Evolutionary conservation across 2,888 invertebrate species (phyloP).

Genomic region (Eupithecia tripunctaria): DNA sequence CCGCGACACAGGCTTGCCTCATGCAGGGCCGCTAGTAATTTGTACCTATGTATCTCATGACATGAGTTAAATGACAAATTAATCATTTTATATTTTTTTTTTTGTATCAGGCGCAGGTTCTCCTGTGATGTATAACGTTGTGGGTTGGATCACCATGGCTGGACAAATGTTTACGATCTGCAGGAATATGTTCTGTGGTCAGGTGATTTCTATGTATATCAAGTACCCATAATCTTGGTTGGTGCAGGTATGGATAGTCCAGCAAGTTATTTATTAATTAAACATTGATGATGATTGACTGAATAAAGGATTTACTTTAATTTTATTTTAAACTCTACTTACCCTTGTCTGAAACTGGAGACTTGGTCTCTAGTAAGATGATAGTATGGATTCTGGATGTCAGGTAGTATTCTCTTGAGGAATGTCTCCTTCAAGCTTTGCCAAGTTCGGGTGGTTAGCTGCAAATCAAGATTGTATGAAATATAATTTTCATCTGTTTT

Average conservation of each 20-base stretch:
- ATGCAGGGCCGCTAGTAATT: no score
- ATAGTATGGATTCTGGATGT: conserved; percentile 78
- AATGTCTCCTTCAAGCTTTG: conserved; percentile 81
- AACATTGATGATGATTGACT: neutral
- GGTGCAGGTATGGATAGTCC: no score
- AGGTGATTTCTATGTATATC: neutral
- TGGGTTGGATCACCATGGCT: no score
- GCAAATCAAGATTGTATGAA: conserved; percentile 8
- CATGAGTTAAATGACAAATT: no score
- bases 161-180: no score
- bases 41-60: no score
- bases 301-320: neutral
- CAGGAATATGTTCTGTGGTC: neutral
- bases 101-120: neutral
- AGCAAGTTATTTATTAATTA: no score
- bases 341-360: conserved; percentile 72
- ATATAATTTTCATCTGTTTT: neutral
- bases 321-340: conserved; percentile 36
- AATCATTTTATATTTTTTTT: no score
- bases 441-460: conserved; percentile 76
- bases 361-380: conserved; percentile 66
- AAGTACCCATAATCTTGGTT: no score
- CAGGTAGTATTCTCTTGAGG: conserved; percentile 75
- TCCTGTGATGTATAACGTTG: no score
- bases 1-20: no score